Evolutionary conservation across 2,888 invertebrate species (phyloP), one percentile per base, ranked within the genome.

Genomic region (Tipula helvola): DNA sequence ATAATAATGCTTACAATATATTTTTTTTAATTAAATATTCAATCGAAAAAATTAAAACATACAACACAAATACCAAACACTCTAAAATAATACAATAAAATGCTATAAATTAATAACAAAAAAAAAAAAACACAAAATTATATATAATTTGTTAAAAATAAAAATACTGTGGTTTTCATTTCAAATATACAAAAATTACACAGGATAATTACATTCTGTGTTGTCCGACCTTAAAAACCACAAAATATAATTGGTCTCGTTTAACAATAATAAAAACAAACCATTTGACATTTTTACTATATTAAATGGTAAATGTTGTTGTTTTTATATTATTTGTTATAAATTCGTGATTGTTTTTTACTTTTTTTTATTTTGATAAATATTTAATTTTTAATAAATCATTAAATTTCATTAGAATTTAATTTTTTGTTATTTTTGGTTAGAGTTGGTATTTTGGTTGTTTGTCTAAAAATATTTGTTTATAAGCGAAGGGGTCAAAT

Each of bases 171-270:
- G 28, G 71, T 71, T 71, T 71, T 71, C 28, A 71, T 71, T 71
- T 28, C 28, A 71, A 12, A 71, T 28, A 71, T 71, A 71, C 28
- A 71, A 52, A 52, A 71, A 28, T 2, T 71, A 71, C 71, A 71
- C 71, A 7, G 71, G 36, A 84, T 84, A 84, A 84, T 84, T 84
- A 84, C 84, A 84, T 84, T 84, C 39, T 84, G 84, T 84, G 84
- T 71, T 71, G 71, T 71, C 71, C 71, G 71, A 84, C 84, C 84
- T 84, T 71, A 71, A 71, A 84, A 84, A 84, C 84, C 84, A 84
- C 84, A 84, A 84, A 84, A 84, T 84, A 84, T 84, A 84, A 84
- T 84, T 84, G 84, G 84, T 41, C 71, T 84, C 41, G 84, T 84
- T 39, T 84, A 84, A 84, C 41, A 84, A 84, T 84, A 84, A 84